These are phyloP conservation scores for Turritopsis rubra DNA, from an alignment of 30 jellyfish, hydroid and myxozoan genomes.

Conservation along the genomic window DNA sequence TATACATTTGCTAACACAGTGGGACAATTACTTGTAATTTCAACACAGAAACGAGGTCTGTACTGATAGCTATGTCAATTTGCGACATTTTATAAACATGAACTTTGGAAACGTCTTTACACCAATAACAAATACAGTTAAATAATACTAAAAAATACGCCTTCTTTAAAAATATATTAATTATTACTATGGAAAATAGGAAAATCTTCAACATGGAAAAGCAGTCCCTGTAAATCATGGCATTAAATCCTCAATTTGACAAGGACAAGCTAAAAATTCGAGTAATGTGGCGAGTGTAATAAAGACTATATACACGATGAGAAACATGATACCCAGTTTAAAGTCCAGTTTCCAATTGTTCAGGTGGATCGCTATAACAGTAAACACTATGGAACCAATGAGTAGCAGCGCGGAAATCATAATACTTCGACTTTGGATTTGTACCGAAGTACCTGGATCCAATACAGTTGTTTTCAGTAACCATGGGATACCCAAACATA, in stretches of 20 bases:
- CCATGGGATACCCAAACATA: conserved; percentile 99
- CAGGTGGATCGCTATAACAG: conserved; percentile 80
- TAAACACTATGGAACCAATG: conserved; percentile 84
- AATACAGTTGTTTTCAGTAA: conserved; percentile 73
- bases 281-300: conserved; percentile 87
- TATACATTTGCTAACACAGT: no score
- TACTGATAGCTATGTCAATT: no score
- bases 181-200: no score
- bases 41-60: no score
- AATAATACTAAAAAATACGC: no score
- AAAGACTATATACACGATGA: conserved; percentile 71
- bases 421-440: conserved; percentile 73
- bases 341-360: conserved; percentile 85
- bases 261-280: conserved; percentile 97
- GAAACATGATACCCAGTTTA: conserved; percentile 78
- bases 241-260: conserved; percentile 64
- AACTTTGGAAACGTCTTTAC: no score
- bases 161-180: no score
- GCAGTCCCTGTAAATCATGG: not conserved
- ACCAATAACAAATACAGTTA: no score
- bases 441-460: conserved; percentile 74
- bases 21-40: no score
- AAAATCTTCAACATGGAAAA: no score
- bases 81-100: no score
- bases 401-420: conserved; percentile 88